phyloP scores from a whole-genome alignment of 2,888 invertebrate species.

The Apeira syringaria region DNA sequence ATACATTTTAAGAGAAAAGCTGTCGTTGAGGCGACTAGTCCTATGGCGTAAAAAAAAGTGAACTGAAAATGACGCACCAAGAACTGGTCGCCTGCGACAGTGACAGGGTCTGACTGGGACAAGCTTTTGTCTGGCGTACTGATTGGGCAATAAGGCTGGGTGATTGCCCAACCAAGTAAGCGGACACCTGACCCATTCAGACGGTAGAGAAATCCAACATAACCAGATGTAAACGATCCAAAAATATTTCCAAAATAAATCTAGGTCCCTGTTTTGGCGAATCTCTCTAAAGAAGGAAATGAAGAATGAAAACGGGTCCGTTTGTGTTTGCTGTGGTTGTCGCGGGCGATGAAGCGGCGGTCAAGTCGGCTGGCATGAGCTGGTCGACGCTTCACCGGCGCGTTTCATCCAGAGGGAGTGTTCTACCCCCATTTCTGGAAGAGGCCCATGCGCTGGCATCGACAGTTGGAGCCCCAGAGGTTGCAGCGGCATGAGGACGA shows the following conservation, averaged over 20 bases:
- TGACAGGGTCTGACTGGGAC: slow-evolving; percentile 62
- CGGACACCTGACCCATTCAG: slow-evolving; percentile 77
- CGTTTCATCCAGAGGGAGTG: slow-evolving; percentile 27
- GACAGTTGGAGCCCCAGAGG: slow-evolving; percentile 94
- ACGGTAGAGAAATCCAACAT: slow-evolving; percentile 45
- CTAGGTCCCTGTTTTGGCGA: slow-evolving; percentile 77
- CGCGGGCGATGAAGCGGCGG: slow-evolving; percentile 70
- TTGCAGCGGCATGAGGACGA: slow-evolving; percentile 94
- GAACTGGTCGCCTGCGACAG: slow-evolving; percentile 62
- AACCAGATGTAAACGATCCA: slow-evolving; percentile 60
- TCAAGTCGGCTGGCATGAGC: slow-evolving; percentile 68
- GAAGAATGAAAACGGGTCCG: slow-evolving; percentile 65
- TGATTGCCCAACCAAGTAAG: slow-evolving; percentile 87
- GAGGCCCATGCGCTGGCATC: slow-evolving; percentile 93
- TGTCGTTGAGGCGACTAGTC: slow-evolving; percentile 54
- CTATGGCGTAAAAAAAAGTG: slow-evolving; percentile 40
- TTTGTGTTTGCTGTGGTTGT: slow-evolving; percentile 64
- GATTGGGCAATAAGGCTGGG: slow-evolving; percentile 90
- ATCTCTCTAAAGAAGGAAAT: slow-evolving; percentile 46
- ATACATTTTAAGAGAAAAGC: slow-evolving; percentile 74
- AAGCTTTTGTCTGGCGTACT: slow-evolving; percentile 75
- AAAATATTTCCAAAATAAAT: slow-evolving; percentile 76
- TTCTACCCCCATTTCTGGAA: slow-evolving; percentile 93
- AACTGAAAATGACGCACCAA: slow-evolving; percentile 45
- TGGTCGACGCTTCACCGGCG: slow-evolving; percentile 66